Evolutionary conservation across 2,888 invertebrate species (phyloP), one percentile per base, ranked within the genome.

Genomic region (Pachliopta kotzebuea): DNA sequence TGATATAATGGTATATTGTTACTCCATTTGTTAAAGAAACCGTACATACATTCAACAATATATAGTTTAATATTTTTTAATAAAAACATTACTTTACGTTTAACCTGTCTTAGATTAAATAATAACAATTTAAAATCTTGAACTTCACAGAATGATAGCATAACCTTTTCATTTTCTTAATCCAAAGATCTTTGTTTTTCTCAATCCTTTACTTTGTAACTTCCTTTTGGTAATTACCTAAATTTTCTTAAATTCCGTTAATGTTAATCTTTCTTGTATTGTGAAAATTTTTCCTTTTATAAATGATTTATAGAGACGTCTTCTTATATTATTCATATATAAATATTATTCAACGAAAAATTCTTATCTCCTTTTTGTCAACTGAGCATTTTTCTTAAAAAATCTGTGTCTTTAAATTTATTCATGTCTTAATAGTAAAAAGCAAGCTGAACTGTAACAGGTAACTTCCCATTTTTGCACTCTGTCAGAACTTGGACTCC

Each of bases 1-100:
- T 31, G 23, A 18, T 23, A 60, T 58, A 49, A 49, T 58, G 26
- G 24, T n/a, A 26, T 26, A 26, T n/a, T 49, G 18, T 45, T 49
- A 49, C 45, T 20, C 14, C 8, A 37, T 37, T 37, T 21, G 21
- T 20, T 37, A 23, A 56, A n/a, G n/a, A n/a, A n/a, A n/a, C n/a
- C n/a, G n/a, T n/a, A n/a, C n/a, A n/a, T n/a, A n/a, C n/a, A n/a
- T n/a, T n/a, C n/a, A n/a, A n/a, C n/a, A n/a, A n/a, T n/a, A n/a
- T n/a, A n/a, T n/a, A n/a, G n/a, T n/a, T n/a, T n/a, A n/a, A n/a
- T n/a, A n/a, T n/a, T n/a, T n/a, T n/a, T n/a, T n/a, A n/a, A n/a
- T n/a, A n/a, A n/a, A n/a, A n/a, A n/a, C n/a, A n/a, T n/a, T n/a
- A n/a, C n/a, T n/a, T n/a, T n/a, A n/a, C n/a, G n/a, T n/a, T n/a